phyloP scores from a whole-genome alignment of 2,113 vertebrate species.

The Empidonax alnorum region DNA sequence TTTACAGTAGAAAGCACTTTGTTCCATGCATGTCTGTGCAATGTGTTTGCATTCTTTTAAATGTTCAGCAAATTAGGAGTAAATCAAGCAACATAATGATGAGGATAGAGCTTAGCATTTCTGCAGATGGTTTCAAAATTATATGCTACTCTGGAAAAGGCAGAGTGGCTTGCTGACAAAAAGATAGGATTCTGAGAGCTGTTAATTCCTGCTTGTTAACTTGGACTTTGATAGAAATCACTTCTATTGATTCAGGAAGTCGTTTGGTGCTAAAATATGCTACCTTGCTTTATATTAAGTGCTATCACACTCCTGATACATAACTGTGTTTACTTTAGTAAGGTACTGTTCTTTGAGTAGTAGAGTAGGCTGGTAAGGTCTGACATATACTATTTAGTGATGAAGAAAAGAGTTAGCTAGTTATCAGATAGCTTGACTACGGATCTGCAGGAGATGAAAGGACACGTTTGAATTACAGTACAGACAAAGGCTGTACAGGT shows the following conservation, averaged over 20 bases:
- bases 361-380: neutral
- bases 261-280: neutral
- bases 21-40: slow-evolving; percentile 27
- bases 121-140: slow-evolving; percentile 52
- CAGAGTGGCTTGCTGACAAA: slow-evolving; percentile 18
- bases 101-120: slow-evolving; percentile 12
- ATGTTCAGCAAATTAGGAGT: slow-evolving; percentile 38
- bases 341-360: neutral
- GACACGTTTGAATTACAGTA: neutral
- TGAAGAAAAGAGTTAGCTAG: neutral
- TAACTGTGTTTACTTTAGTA: neutral
- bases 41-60: slow-evolving; percentile 38
- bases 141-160: slow-evolving; percentile 15
- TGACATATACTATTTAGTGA: neutral
- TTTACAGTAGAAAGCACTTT: slow-evolving; percentile 50
- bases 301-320: neutral
- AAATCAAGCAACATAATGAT: slow-evolving; percentile 45
- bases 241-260: slow-evolving; percentile 22
- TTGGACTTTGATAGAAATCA: neutral
- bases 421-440: neutral
- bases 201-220: slow-evolving; percentile 33
- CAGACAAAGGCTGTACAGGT: neutral
- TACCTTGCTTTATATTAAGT: neutral
- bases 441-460: neutral
- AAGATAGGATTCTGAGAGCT: neutral